Base-by-base conservation (phyloP, 2,888 invertebrate species). In the Platypus cylindrus region DNA sequence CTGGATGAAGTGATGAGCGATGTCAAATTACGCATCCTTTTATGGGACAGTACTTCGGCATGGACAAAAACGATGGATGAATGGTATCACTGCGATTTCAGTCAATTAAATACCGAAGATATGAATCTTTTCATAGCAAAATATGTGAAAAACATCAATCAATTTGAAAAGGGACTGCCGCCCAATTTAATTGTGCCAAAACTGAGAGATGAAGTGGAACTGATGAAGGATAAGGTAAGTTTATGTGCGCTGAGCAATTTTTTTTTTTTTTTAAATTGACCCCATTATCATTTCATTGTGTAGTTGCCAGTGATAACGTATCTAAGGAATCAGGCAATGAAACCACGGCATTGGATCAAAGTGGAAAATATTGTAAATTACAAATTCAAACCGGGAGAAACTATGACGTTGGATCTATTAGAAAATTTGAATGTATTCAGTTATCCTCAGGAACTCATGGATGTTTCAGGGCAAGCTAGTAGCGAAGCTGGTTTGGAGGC, bases 401-500 rank as follows among this genome's bases (percentile, higher is more conserved):
- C 63, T 7, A 51, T 84, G 13, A 81, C 78, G 0, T 62, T 90
- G 11, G 67, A 70, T 9, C 61, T 73, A 15, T 68, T 89, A 29
- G 79, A 82, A 39, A 72, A 77, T 1, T 64, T 80, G 3, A 71
- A 77, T n/a, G 80, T 78, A 0, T 87, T 87, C 60, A 71, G 73
- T 30, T 73, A 75, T 48, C 72, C 75, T 0, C 73, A 78, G 7
- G 74, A 78, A 41, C 59, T 93, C 11, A 79, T 82, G 73, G 86
- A 90, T 53, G 75, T 91, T 5, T 82, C 89, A 0, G 80, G 79
- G 0, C 83, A 86, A 55, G 91, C 91, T 0, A 86, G 83, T 48
- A 86, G 89, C 2, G 91, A 93, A 57, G 78, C 80, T 3, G 78
- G 80, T 4, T 67, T 91, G 8, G 90, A 91, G 60, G 63, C 65